Base-by-base conservation (phyloP, 2,797 vertebrate species). In the Vireo griseus region DNA sequence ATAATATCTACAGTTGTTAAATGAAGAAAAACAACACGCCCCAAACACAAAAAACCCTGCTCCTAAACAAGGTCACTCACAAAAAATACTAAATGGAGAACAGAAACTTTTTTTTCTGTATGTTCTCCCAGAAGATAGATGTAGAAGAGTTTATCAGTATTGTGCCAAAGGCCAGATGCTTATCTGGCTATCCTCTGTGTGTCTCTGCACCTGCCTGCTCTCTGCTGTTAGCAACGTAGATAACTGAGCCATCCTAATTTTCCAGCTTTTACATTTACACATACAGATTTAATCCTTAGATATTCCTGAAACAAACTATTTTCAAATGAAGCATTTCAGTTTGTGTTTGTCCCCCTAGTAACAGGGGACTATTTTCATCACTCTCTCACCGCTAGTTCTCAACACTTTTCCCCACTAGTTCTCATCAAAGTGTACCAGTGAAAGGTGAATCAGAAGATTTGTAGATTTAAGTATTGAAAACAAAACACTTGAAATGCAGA, bases 41-140 rank as follows among this genome's bases (percentile, higher is more conserved):
- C 4, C 19, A 74, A 59, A 45, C 5, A 25, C 13, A 62, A 26
- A 33, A 66, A 8, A 1, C 0, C 3, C 13, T 0, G 0, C 19
- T 52, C 18, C 24, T 18, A 67, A 57, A 66, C 6, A 75, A 86
- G 80, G 6, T 47, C 21, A 29, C 13, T 86, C 21, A 24, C 18
- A 47, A 37, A 67, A 90, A 88, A 35, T 29, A 66, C 52, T 73
- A 86, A 95, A 29, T 9, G 24, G 17, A 86, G 33, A 82, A 66
- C 33, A 28, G 45, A 84, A 71, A 16, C 2, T 13, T 8, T 40
- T 68, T 40, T 39, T 29, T 22, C 26, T 58, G 8, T 35, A 1
- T 29, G 6, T 42, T 91, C 9, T 88, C 29, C 12, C 37, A 63
- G 47, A 62, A 92, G 26, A 84, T 3, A 55, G n/a, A 75, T 25